Evolutionary conservation across 2,888 invertebrate species (phyloP).

Genomic region (Agonopterix heracliana): DNA sequence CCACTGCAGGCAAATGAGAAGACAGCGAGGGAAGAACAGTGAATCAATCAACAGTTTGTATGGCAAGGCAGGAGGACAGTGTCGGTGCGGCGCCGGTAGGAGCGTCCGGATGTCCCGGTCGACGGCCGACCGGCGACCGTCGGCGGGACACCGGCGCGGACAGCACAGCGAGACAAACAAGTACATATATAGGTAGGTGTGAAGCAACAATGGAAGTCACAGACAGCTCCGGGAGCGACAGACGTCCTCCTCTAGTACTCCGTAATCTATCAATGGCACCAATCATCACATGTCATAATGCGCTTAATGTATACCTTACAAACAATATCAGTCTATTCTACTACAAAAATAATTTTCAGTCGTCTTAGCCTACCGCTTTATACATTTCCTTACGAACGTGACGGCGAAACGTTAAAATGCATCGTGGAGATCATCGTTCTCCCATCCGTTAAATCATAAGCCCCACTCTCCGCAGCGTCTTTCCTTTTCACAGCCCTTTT

Average conservation of each 20-base stretch:
- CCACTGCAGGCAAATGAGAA: no score
- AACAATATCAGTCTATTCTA: constrained; percentile 74
- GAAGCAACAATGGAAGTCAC: constrained; percentile 69
- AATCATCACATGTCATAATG: constrained; percentile 74
- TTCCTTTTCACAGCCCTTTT: constrained; percentile 48
- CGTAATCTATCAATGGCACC: constrained; percentile 75
- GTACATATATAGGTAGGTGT: constrained; percentile 10
- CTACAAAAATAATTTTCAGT: constrained; percentile 76
- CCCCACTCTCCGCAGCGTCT: constrained; percentile 11
- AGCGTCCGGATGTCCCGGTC: not conserved
- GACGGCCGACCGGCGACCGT: not conserved
- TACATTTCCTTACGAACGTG: constrained; percentile 42
- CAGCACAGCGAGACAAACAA: not conserved
- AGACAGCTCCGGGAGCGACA: constrained; percentile 40
- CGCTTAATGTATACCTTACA: constrained; percentile 58
- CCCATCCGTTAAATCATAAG: constrained; percentile 18
- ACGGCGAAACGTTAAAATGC: constrained; percentile 57
- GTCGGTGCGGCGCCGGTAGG: not conserved
- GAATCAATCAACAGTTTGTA: no score
- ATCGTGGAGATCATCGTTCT: constrained; percentile 45
- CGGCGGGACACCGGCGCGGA: not conserved
- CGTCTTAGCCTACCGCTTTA: constrained; percentile 67
- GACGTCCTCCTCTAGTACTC: constrained; percentile 45
- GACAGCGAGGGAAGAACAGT: no score
- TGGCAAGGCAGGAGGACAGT: no score